Base-by-base conservation (phyloP, 2,797 vertebrate genomes). In the Clarias pachynema region DNA sequence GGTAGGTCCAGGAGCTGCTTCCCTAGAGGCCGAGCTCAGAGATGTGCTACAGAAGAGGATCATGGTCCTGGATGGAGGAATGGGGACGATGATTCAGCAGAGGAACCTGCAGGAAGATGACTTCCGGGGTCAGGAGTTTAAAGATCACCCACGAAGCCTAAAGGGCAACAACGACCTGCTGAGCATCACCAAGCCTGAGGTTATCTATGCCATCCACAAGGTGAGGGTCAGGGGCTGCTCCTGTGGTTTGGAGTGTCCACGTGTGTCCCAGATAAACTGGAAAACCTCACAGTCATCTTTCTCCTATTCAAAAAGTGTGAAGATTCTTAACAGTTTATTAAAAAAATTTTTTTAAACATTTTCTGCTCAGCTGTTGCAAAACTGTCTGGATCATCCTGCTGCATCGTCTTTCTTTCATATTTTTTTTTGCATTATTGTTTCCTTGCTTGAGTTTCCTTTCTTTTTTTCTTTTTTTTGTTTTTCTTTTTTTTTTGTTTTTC, bases 41-140 rank as follows among this genome's bases (percentile, higher is more conserved):
- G 92, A 91, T 7, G 69, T 96, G 82, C 93, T 99, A 69, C 94
- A 82, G 90, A 93, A 97, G 84, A 95, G 95, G 88, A 97, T 99
- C 82, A 95, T 99, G 97, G 92, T 99, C 88, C 93, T 99, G 78
- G 98, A 99, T 24, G 98, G 98, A 5, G 98, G 96, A 2, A 99
- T 99, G 98, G 98, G 98, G 18, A 99, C 98, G 26, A 98, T 99
- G 97, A 97, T 99, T 89, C 98, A 99, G 90, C 95, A 93, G 72
- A 91, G 91, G 15, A 92, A 87, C 0, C 91, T 99, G 0, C 92
- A 92, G 75, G 98, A 99, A 82, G 94, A 96, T 0, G 92, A 95
- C 88, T 99, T 98, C 91, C 94, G 95, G 80, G 97, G 97, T 9
- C 91, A 94, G 0, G 97, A 98, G 88, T 97, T 99, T 85, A 95